phyloP scores from a whole-genome alignment of 2,113 vertebrate genomes.

The Pterocles burchelli region DNA sequence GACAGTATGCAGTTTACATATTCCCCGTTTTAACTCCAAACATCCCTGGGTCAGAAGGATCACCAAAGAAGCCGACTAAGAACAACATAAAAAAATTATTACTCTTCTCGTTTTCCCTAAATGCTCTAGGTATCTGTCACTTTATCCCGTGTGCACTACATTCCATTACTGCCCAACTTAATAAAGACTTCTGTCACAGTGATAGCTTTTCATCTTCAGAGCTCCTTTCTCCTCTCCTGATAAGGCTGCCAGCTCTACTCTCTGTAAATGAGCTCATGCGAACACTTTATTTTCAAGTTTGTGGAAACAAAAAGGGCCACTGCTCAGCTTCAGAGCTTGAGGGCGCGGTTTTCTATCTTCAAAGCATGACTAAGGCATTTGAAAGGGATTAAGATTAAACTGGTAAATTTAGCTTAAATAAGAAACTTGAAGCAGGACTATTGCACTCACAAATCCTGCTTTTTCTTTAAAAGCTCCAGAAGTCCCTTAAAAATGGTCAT shows the following conservation, averaged over 20 bases:
- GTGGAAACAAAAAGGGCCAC: slow-evolving; percentile 71
- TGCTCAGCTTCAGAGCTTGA: slow-evolving; percentile 58
- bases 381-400: slow-evolving; percentile 73
- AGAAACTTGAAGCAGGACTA: slow-evolving; percentile 14
- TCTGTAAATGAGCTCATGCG: slow-evolving; percentile 77
- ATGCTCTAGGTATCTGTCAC: slow-evolving; percentile 69
- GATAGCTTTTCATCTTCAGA: slow-evolving; percentile 80
- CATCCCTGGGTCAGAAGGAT: slow-evolving; percentile 53
- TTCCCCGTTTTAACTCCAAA: background rate
- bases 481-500: background rate
- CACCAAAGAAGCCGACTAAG: slow-evolving; percentile 38
- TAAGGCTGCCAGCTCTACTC: slow-evolving; percentile 80
- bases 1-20: background rate
- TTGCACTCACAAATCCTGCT: background rate
- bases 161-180: slow-evolving; percentile 77
- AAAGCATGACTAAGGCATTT: slow-evolving; percentile 66
- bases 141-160: slow-evolving; percentile 64
- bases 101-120: slow-evolving; percentile 69
- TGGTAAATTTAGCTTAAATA: slow-evolving; percentile 18
- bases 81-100: slow-evolving; percentile 69
- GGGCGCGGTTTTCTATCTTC: slow-evolving; percentile 61
- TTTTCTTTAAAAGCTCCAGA: slow-evolving; percentile 20
- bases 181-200: slow-evolving; percentile 82
- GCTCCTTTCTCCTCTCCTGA: slow-evolving; percentile 74
- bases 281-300: slow-evolving; percentile 75